Base-by-base conservation (phyloP, 2,113 vertebrate genomes). In the Cacatua alba region DNA sequence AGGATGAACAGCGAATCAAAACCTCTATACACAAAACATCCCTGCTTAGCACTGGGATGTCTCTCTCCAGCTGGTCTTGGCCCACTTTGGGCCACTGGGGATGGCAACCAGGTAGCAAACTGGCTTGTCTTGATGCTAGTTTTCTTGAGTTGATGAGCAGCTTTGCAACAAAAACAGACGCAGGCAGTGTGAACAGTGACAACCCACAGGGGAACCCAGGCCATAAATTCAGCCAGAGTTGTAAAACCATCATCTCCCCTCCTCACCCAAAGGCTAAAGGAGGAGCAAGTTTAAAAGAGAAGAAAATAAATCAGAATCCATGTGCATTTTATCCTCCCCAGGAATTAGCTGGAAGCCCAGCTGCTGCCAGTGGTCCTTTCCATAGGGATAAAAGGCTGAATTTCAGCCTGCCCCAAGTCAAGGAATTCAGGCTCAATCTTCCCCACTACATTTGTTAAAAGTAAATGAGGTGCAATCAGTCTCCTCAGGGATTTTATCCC, bases 401-500 rank as follows among this genome's bases (percentile, higher is more conserved):
- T 57, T 46, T 69, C 39, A 77, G 55, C 24, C 44, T 18, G 37
- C 21, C 62, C 41, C 80, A 46, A 90, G 77, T 35, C 57, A 19
- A 4, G 18, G 65, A 88, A 95, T 86, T 64, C 43, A 33, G 2
- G n/a, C 64, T 92, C 69, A 15, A 86, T 13, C 48, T 26, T 67
- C 35, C 74, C 43, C 43, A 26, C 49, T 4, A 49, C 13, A 26
- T 60, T 78, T 33, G 62, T 94, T 92, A 94, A 88, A 96, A 97
- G 94, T 77, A 93, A 90, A 72, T 23, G 81, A 92, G 80, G 44
- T 76, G 57, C 86, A 72, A 37, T 35, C 82, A 39, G 80, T 10
- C 43, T 88, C 65, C 49, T 81, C 15, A 1, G 69, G 86, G 88
- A 49, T 94, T 97, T 96, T 67, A 53, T 80, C 74, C 86, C n/a